phyloP scores from a whole-genome alignment of 2,797 vertebrate species.

The Enteromius paludinosus region DNA sequence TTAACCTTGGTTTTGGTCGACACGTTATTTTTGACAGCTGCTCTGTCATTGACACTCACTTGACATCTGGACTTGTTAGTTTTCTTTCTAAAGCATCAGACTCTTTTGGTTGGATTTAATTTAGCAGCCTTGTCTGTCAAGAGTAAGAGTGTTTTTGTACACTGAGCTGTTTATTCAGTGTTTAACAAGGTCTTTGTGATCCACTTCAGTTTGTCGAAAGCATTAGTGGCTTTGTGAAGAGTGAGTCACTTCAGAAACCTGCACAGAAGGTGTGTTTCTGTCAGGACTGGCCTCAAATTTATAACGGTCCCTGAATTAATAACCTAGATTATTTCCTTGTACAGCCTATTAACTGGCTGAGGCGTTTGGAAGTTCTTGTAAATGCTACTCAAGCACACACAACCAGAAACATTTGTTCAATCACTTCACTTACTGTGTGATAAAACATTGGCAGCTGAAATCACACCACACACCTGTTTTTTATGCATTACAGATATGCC shows the following conservation, averaged over 20 bases:
- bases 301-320: neutral
- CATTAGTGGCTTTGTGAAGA: neutral
- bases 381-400: neutral
- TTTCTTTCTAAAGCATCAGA: neutral
- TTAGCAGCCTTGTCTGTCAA: neutral
- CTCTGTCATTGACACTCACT: neutral
- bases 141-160: neutral
- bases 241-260: slow-evolving; percentile 8
- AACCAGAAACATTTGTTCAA: neutral
- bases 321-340: neutral
- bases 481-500: neutral
- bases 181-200: neutral
- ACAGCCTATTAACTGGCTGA: neutral
- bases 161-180: neutral
- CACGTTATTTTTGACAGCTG: neutral
- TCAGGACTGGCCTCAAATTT: neutral
- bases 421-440: neutral
- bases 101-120: neutral
- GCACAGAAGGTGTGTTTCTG: neutral
- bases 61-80: neutral
- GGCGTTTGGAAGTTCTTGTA: neutral
- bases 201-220: neutral
- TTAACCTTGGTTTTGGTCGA: neutral
- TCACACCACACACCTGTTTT: neutral
- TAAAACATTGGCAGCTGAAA: neutral